Percentiles rank a stretch among this genome's conserved stretches.
Evolutionary conservation across 2,888 invertebrate species (phyloP).

Genomic region (Mesorhabditis spiculigera): DNA sequence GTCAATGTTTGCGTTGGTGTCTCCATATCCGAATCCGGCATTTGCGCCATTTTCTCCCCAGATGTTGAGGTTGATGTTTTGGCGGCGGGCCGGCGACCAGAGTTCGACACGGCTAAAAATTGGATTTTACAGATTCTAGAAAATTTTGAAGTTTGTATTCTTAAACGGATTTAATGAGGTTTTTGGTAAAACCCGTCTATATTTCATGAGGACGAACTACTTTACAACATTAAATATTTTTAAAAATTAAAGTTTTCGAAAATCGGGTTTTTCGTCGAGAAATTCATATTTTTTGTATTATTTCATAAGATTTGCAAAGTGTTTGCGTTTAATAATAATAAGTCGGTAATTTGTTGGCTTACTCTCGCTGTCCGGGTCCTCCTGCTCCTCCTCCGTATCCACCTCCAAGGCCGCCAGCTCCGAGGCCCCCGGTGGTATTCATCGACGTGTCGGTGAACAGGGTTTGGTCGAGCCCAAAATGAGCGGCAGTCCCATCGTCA

Average conservation of each 20-base stretch:
- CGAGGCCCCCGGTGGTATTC: conserved; percentile 21
- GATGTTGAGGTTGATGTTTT: conserved; percentile 17
- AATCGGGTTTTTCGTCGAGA: no score
- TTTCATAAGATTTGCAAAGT: no score
- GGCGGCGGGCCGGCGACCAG: conserved; percentile 24
- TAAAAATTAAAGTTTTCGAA: no score
- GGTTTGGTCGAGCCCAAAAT: conserved; percentile 3
- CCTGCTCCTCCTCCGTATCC: neutral
- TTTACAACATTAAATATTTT: no score
- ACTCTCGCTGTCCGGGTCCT: neutral
- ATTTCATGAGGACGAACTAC: no score
- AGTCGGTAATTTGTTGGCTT: neutral
- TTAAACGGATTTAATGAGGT: neutral
- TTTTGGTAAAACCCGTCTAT: neutral
- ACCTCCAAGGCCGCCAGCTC: conserved; percentile 3
- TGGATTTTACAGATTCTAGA: neutral
- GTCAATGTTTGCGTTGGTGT: conserved; percentile 55
- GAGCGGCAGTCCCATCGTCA: conserved; percentile 26
- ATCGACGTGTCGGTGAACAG: conserved; percentile 9
- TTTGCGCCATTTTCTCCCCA: neutral
- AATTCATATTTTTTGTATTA: no score
- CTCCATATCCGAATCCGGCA: conserved; percentile 28
- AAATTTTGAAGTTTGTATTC: neutral
- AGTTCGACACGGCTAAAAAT: conserved; percentile 26
- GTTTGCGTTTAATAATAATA: neutral